Percentiles rank a stretch among this genome's conserved stretches.
These are phyloP conservation scores for Calephelis virginiensis DNA, from an alignment of 1,140 invertebrate species.

Conservation along the genomic window DNA sequence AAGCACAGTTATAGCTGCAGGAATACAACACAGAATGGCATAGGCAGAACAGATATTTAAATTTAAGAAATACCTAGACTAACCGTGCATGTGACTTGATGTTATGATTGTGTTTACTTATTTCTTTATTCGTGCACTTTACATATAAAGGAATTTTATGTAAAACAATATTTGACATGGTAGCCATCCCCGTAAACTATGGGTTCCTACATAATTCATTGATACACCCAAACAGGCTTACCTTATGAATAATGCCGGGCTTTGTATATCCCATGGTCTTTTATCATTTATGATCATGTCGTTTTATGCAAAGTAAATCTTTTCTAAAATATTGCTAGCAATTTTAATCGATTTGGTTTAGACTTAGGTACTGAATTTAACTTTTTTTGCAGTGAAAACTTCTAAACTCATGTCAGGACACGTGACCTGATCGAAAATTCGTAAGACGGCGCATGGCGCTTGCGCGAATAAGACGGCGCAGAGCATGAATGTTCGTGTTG, in stretches of 20 bases:
- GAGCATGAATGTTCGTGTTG: too few species aligned
- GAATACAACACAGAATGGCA: too few species aligned
- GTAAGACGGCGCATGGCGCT: too few species aligned
- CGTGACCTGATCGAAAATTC: too few species aligned
- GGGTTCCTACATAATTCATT: slow-evolving; percentile 9
- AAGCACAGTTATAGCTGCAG: too few species aligned
- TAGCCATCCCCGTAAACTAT: slow-evolving; percentile 3
- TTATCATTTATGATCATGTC: slow-evolving; percentile 3
- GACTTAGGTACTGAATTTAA: too few species aligned
- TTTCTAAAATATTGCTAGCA: slow-evolving; percentile 5
- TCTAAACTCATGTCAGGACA: too few species aligned
- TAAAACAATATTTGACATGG: slow-evolving; percentile 15
- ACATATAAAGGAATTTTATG: slow-evolving; percentile 5
- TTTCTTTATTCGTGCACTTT: slow-evolving; percentile 1
- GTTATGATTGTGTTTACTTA: neutral
- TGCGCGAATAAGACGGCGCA: too few species aligned
- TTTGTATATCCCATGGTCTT: slow-evolving; percentile 7
- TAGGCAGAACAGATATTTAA: too few species aligned
- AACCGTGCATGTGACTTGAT: too few species aligned
- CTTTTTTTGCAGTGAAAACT: too few species aligned
- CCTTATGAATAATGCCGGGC: slow-evolving; percentile 4
- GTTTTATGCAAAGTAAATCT: slow-evolving; percentile 3
- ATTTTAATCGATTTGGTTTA: neutral
- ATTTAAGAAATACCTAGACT: too few species aligned
- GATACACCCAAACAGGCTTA: neutral